A percentile compares a stretch with the other conserved stretches of the same genome.
phyloP scores from a whole-genome alignment of 2,113 vertebrate species.

The Anolis sagrei region DNA sequence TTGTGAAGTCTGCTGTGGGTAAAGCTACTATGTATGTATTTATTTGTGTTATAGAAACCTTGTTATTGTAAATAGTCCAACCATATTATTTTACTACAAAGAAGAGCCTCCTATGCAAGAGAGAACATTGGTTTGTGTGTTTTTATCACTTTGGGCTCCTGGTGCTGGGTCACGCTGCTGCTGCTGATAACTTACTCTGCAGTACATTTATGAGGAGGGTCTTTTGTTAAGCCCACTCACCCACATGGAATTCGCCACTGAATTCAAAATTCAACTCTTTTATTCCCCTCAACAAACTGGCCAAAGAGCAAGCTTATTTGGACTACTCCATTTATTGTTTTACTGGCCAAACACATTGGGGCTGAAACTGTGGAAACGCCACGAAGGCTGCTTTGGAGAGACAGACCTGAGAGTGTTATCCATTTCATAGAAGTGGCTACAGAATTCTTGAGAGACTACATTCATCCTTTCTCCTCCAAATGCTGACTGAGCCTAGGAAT shows the following conservation, averaged over 20 bases:
- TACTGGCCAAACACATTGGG: conserved; percentile 43
- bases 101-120: too few species aligned
- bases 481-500: conserved; percentile 20
- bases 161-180: too few species aligned
- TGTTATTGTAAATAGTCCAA: too few species aligned
- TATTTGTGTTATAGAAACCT: too few species aligned
- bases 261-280: conserved; percentile 31
- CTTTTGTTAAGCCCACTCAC: too few species aligned
- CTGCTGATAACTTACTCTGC: too few species aligned
- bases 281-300: conserved; percentile 41
- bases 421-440: conserved; percentile 22
- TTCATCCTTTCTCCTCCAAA: conserved; percentile 35
- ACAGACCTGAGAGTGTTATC: neutral
- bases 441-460: conserved; percentile 26
- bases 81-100: too few species aligned
- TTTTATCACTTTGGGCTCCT: too few species aligned
- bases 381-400: conserved; percentile 28
- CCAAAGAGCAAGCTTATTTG: conserved; percentile 57
- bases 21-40: too few species aligned
- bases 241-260: conserved; percentile 8
- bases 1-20: too few species aligned
- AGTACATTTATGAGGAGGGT: too few species aligned
- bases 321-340: conserved; percentile 65
- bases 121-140: too few species aligned
- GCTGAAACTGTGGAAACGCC: conserved; percentile 51